Evolutionary conservation across 2,113 vertebrate species (phyloP).

Genomic region (Alethe diademata): DNA sequence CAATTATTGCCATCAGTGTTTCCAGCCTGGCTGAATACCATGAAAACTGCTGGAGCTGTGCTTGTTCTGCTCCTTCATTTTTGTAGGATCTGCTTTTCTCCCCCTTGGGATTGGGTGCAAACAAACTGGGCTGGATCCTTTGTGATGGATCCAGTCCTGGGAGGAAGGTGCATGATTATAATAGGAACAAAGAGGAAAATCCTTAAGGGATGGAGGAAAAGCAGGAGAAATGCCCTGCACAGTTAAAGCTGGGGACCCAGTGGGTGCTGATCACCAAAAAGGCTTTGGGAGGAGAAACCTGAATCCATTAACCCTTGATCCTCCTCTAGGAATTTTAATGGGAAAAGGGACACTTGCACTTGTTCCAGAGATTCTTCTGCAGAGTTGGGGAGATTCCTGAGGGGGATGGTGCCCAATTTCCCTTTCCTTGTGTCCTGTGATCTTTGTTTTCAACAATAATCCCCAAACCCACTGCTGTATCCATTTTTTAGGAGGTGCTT

Average conservation of each 20-base stretch:
- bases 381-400: neutral
- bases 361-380: neutral
- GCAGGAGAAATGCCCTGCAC: neutral
- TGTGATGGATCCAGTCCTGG: neutral
- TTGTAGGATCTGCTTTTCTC: neutral
- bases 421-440: neutral
- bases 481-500: fast-evolving
- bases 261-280: neutral
- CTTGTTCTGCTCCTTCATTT: neutral
- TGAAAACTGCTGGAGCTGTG: neutral
- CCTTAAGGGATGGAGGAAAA: neutral
- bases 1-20: constrained; percentile 24
- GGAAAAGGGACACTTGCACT: neutral
- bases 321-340: fast-evolving
- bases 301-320: neutral
- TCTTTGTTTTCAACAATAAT: neutral
- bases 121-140: neutral
- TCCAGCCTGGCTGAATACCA: neutral
- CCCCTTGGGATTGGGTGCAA: neutral
- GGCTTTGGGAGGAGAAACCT: neutral
- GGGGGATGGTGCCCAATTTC: neutral
- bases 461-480: neutral
- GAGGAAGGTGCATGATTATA: fast-evolving
- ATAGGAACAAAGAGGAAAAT: neutral
- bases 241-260: too few species aligned